Percentiles rank a stretch among this genome's conserved stretches.
phyloP scores from a whole-genome alignment of 2,888 invertebrate species.

The Chrysina gloriosa region DNA sequence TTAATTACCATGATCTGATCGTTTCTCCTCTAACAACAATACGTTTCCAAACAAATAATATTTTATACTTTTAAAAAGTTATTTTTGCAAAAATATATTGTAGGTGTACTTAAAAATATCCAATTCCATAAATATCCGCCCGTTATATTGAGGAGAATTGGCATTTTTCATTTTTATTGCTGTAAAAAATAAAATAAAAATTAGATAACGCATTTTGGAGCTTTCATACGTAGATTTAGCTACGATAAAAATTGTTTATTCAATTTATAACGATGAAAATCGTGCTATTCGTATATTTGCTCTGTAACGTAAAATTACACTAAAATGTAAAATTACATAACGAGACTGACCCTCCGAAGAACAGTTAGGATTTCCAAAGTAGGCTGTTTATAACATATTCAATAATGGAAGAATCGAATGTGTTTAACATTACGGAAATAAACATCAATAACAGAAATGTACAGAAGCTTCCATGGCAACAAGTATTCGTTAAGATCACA shows the following conservation, averaged over 20 bases:
- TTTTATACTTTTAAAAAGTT: slow-evolving; percentile 42
- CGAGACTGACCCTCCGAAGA: no score
- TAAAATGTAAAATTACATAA: neutral
- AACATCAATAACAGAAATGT: no score
- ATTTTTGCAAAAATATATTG: slow-evolving; percentile 33
- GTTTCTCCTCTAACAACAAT: slow-evolving; percentile 34
- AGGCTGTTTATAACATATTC: no score
- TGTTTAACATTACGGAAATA: no score
- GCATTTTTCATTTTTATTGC: slow-evolving; percentile 35
- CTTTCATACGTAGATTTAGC: slow-evolving; percentile 11
- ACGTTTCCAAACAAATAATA: slow-evolving; percentile 43
- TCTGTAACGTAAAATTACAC: neutral
- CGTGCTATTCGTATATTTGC: neutral
- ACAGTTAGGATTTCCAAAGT: no score
- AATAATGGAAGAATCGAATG: no score
- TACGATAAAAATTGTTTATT: neutral
- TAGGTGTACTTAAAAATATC: neutral
- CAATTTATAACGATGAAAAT: neutral
- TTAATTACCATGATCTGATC: slow-evolving; percentile 60
- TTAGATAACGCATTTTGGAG: slow-evolving; percentile 1
- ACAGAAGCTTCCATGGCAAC: no score
- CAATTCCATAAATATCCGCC: slow-evolving; percentile 8
- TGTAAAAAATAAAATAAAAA: slow-evolving; percentile 28
- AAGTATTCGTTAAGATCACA: no score
- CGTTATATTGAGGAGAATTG: slow-evolving; percentile 34